Percentiles rank a stretch among this genome's conserved stretches.
Evolutionary conservation across 2,888 invertebrate species (phyloP).

Genomic region (Lysandra coridon): DNA sequence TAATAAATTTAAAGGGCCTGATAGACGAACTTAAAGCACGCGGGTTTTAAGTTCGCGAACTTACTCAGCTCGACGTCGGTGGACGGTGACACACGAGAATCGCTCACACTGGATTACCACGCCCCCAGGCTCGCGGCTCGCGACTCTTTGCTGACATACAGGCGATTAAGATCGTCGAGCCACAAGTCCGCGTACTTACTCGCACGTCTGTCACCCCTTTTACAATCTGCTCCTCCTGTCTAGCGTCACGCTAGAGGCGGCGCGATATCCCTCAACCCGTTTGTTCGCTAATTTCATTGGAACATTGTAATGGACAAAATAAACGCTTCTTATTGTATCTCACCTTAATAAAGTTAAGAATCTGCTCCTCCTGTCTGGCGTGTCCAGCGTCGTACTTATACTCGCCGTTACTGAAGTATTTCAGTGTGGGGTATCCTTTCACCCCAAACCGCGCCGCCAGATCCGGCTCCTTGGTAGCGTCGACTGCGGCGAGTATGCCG

Average conservation of each 20-base stretch:
- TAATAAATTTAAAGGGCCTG: slow-evolving; percentile 85
- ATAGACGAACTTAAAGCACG: too few species aligned
- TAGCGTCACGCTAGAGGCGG: slow-evolving; percentile 51
- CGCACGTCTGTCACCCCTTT: too few species aligned
- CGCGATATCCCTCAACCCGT: slow-evolving; percentile 68
- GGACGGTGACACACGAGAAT: too few species aligned
- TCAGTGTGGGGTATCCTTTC: slow-evolving; percentile 89
- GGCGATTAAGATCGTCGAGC: too few species aligned
- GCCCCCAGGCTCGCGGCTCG: too few species aligned
- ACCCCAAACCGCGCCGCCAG: slow-evolving; percentile 86
- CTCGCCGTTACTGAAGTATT: slow-evolving; percentile 88
- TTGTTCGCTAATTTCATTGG: too few species aligned
- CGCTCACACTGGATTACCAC: too few species aligned
- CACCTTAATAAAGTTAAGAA: slow-evolving; percentile 90
- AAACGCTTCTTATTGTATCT: slow-evolving; percentile 23
- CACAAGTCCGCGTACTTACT: too few species aligned
- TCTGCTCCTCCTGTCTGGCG: slow-evolving; percentile 87
- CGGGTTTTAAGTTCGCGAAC: too few species aligned
- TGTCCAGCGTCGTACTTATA: slow-evolving; percentile 89
- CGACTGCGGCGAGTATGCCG: slow-evolving; percentile 90
- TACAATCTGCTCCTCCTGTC: too few species aligned
- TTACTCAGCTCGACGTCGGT: too few species aligned
- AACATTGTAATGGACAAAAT: background rate
- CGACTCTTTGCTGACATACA: too few species aligned
- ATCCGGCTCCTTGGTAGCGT: slow-evolving; percentile 88